Base-by-base conservation (phyloP, 2,888 invertebrate species). In the Eustalomyia histrio region DNA sequence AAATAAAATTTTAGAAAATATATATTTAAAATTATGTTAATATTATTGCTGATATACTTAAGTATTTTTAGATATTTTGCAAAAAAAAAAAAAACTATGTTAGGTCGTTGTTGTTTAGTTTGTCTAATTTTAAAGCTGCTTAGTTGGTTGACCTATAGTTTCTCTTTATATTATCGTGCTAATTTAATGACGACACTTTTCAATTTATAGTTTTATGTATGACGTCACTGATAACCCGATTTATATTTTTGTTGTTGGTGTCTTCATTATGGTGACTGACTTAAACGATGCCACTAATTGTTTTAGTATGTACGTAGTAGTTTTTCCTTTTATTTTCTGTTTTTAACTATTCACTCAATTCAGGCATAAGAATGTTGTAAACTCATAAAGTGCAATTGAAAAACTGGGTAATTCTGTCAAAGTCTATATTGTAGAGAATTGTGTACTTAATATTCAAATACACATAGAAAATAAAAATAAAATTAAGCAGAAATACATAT, bases 201-300 rank as follows among this genome's bases (percentile, higher is more conserved):
- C 55, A 47, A n/a, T 47, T 65, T 61, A n/a, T 7, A 65, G 29
- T 76, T 47, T 43, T 12, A 12, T 43, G 10, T 18, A 50, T 78
- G 76, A 78, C 78, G 76, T 71, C 81, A 81, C 74, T 67, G 47
- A 55, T 69, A 80, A 76, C 73, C 76, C 76, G 60, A 76, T 67
- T 67, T 71, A 47, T 47, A 21, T 47, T 10, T 21, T 4, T 29
- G 29, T 4, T 4, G 29, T 29, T 29, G n/a, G n/a, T n/a, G 21
- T 21, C 7, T 29, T 29, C 3, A 6, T 29, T 29, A 67, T 17
- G 14, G 10, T n/a, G 7, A 5, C 16, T 53, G 17, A n/a, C 7
- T 35, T 50, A 18, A 57, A 47, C 6, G 35, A 58, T 52, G 57
- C 63, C 52, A 69, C 33, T 64, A 64, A 43, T 1, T 24, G 47